Base-by-base conservation (phyloP, 2,888 invertebrate species). In the Melitaea athalia region DNA sequence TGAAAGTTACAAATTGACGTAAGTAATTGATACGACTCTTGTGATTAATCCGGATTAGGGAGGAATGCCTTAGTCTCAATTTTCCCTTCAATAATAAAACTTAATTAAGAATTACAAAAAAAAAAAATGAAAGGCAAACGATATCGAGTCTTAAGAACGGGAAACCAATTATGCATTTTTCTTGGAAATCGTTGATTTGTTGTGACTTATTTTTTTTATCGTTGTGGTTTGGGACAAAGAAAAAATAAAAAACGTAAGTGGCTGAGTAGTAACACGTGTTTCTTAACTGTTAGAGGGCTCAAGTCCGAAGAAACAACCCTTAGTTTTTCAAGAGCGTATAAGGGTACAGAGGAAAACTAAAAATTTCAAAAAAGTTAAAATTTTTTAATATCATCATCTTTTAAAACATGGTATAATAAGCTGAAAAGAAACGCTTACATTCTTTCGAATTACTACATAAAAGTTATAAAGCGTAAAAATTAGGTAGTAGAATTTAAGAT, bases 1-100 rank as follows among this genome's bases (percentile, higher is more conserved):
- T 61, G 66, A 61, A 47, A 62, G 47, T 61, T 55, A 66, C 66
- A 66, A 61, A 66, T 62, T 61, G 55, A 59, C 12, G 38, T 61
- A 55, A 62, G 60, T 66, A 61, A 62, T 55, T 47, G 60, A 61
- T 61, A 66, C 53, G 61, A 47, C 55, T 31, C 53, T 60, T 50
- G 50, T 63, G 53, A 66, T 66, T 59, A 66, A 66, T 66, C 60
- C 45, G 60, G 66, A 66, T 66, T 61, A 66, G 15, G 31, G 7
- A 59, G 59, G 42, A n/a, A 45, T 52, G 50, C 45, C 61, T 61
- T 17, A 47, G 53, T 43, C 49, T 60, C 14, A 8, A 47, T 61
- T 50, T n/a, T 61, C 55, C 61, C 24, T 38, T n/a, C 53, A 66
- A 66, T 66, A 66, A 61, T 61, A 53, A 61, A 45, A 55, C 55